phyloP scores from a whole-genome alignment of 2,888 invertebrate genomes.

The Chrysomela aeneicollis region DNA sequence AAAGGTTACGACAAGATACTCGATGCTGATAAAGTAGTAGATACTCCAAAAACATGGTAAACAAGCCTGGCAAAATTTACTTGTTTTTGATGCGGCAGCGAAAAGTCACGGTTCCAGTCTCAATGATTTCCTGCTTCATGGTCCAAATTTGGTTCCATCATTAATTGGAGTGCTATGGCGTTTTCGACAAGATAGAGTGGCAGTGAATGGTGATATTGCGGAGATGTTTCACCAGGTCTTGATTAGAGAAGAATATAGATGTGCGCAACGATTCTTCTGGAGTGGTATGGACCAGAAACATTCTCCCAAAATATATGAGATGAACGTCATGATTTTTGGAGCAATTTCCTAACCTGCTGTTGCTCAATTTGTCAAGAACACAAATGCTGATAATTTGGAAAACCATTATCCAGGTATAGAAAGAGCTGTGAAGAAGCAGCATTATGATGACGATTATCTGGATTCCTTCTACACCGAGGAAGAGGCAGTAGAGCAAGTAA shows the following conservation, averaged over 20 bases:
- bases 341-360: conserved; percentile 12
- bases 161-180: conserved; percentile 7
- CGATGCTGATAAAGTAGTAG: not conserved
- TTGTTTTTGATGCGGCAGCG: not conserved
- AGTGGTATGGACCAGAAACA: not conserved
- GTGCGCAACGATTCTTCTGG: not conserved
- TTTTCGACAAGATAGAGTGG: conserved; percentile 11
- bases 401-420: not conserved
- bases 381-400: conserved; percentile 2
- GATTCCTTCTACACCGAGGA: not conserved
- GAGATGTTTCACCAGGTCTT: conserved; percentile 2
- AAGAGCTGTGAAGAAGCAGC: not conserved
- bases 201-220: conserved; percentile 1
- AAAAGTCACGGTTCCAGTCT: not conserved
- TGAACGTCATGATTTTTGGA: conserved; percentile 16
- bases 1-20: not conserved
- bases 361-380: conserved; percentile 18
- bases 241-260: not conserved
- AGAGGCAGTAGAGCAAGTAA: not conserved
- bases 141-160: conserved; percentile 9
- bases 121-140: conserved; percentile 8
- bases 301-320: not conserved
- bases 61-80: conserved; percentile 12
- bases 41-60: conserved; percentile 1
- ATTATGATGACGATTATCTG: conserved; percentile 6